A percentile compares a stretch with the other conserved stretches of the same genome.
These are phyloP conservation scores for Gryon sp. DNA, from an alignment of 1,140 invertebrate genomes.

Conservation along the genomic window DNA sequence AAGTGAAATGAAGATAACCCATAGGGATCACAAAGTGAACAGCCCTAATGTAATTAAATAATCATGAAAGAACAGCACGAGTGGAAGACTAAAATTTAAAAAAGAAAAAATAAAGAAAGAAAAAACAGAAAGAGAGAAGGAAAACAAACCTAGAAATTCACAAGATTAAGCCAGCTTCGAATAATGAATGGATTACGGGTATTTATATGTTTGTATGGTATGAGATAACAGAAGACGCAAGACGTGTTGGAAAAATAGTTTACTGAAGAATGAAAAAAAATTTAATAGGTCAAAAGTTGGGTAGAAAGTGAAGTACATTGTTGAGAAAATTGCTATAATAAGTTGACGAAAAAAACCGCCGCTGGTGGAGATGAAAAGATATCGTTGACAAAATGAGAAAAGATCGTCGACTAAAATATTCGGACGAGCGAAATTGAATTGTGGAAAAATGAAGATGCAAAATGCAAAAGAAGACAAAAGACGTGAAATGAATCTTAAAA, in stretches of 20 bases:
- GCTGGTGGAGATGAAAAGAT: constrained; percentile 37
- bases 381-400: constrained; percentile 34
- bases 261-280: constrained; percentile 10
- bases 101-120: no score
- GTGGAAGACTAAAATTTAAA: constrained; percentile 9
- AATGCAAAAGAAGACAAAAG: not conserved
- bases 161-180: constrained; percentile 11
- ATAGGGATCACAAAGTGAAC: constrained; percentile 18
- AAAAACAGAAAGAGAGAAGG: not conserved
- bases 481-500: not conserved
- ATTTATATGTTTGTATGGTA: constrained; percentile 9
- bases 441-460: constrained; percentile 3
- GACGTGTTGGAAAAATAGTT: constrained; percentile 45
- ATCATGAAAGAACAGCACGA: not conserved
- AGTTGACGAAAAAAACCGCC: constrained; percentile 46
- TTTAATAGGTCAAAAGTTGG: constrained; percentile 34
- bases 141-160: constrained; percentile 10
- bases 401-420: constrained; percentile 36
- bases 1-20: no score
- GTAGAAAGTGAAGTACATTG: constrained; percentile 42
- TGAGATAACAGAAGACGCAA: not conserved
- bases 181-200: constrained; percentile 23
- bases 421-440: constrained; percentile 25
- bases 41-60: constrained; percentile 24
- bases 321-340: constrained; percentile 52